Conservation (phyloP, 2,888 invertebrate species). For the Hypercompe scribonia region DNA sequence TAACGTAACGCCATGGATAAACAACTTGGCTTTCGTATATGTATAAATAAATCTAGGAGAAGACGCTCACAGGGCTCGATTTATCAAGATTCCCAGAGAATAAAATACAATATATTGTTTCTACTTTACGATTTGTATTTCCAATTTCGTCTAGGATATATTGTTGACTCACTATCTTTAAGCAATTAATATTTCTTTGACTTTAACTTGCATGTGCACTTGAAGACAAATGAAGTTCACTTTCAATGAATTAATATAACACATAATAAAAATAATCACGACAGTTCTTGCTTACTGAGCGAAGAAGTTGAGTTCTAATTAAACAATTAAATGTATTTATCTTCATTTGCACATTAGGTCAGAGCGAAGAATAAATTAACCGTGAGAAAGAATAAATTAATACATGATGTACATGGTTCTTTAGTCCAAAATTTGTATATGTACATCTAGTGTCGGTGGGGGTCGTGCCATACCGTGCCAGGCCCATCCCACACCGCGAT, state of each 20-base stretch:
- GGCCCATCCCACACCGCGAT: conserved; percentile 71
- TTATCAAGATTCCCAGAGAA: too few species aligned
- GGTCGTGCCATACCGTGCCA: conserved; percentile 84
- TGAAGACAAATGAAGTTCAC: neutral
- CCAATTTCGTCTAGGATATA: neutral
- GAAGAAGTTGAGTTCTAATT: neutral
- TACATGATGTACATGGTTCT: conserved; percentile 57
- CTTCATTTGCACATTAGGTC: neutral
- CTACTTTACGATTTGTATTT: neutral
- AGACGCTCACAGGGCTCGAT: neutral
- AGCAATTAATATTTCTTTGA: conserved; percentile 9
- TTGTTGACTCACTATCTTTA: neutral
- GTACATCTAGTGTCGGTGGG: conserved; percentile 77
- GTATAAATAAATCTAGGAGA: neutral
- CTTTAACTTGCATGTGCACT: conserved; percentile 1
- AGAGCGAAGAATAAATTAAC: too few species aligned
- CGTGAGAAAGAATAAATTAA: neutral
- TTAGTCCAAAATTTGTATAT: conserved; percentile 65
- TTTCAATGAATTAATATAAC: neutral
- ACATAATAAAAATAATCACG: neutral
- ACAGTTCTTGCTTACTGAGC: neutral
- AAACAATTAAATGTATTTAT: too few species aligned
- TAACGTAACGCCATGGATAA: too few species aligned
- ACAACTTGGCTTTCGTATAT: neutral
- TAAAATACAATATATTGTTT: neutral